These are phyloP conservation scores for Patella pellucida DNA, from an alignment of 2,888 invertebrate species.

Conservation along the genomic window DNA sequence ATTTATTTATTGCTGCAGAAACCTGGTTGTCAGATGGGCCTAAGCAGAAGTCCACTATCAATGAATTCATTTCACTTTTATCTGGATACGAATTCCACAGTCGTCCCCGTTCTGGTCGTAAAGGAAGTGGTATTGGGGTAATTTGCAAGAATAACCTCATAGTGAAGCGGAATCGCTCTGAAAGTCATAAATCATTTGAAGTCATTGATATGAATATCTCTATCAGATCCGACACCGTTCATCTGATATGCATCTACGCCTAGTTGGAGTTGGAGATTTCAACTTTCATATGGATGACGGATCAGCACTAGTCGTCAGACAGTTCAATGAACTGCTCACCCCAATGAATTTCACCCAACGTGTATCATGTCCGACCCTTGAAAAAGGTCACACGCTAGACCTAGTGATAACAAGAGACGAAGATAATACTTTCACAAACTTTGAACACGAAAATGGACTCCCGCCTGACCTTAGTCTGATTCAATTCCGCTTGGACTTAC, in stretches of 20 bases:
- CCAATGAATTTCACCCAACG: background rate
- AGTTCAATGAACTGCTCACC: background rate
- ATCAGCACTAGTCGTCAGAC: background rate
- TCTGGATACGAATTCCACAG: no score
- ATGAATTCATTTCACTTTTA: no score
- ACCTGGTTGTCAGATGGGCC: background rate
- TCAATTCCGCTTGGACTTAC: background rate
- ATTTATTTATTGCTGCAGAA: background rate
- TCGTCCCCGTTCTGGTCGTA: no score
- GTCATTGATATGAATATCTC: no score
- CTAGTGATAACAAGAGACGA: background rate
- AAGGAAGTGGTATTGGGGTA: no score
- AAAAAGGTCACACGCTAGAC: background rate
- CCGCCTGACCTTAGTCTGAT: background rate
- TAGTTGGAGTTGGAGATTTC: background rate
- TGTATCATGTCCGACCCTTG: background rate
- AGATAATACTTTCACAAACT: slow-evolving; percentile 1
- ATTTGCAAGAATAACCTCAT: no score
- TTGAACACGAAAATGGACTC: background rate
- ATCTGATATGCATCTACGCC: background rate
- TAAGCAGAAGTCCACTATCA: no score
- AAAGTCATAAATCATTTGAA: no score
- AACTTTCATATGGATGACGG: background rate
- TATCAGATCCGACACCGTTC: no score
- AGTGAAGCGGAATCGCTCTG: no score